A percentile compares a stretch with the other conserved stretches of the same genome.
Conservation (phyloP, 2,888 invertebrate genomes). For the Lasius platythorax region DNA sequence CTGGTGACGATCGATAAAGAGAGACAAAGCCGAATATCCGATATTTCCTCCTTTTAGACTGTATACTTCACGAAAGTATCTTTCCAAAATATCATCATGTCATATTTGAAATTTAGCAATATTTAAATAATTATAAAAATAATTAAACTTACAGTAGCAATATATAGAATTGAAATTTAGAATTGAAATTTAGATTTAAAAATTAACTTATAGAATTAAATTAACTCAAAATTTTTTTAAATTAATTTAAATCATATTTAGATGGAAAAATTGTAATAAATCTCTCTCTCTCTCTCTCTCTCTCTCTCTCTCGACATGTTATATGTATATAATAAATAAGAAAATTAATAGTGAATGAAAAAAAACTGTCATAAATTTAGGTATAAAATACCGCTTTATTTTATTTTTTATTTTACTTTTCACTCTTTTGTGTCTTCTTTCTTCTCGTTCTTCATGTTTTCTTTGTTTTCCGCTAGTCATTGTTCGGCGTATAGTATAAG, state of each 20-base stretch:
- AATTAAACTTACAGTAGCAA: neutral
- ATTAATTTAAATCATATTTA: neutral
- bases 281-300: neutral
- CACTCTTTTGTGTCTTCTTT: neutral
- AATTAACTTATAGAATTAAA: neutral
- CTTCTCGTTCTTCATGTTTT: neutral
- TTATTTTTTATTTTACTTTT: constrained; percentile 1
- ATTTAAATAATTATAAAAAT: neutral
- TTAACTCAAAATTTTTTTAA: neutral
- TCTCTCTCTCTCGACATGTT: no score
- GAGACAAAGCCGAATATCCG: neutral
- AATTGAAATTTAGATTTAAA: neutral
- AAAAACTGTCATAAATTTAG: neutral
- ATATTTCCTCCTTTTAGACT: neutral
- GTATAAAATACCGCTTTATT: neutral
- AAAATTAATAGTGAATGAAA: neutral
- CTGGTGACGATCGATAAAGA: constrained; percentile 24
- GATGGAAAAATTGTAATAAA: neutral
- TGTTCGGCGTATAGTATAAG: neutral
- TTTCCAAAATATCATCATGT: neutral
- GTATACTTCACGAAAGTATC: neutral
- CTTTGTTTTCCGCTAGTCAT: neutral
- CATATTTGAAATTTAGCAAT: neutral
- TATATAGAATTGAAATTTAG: neutral
- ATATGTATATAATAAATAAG: neutral